phyloP scores from a whole-genome alignment of 2,797 vertebrate genomes.

The Ctenosaura bakeri region DNA sequence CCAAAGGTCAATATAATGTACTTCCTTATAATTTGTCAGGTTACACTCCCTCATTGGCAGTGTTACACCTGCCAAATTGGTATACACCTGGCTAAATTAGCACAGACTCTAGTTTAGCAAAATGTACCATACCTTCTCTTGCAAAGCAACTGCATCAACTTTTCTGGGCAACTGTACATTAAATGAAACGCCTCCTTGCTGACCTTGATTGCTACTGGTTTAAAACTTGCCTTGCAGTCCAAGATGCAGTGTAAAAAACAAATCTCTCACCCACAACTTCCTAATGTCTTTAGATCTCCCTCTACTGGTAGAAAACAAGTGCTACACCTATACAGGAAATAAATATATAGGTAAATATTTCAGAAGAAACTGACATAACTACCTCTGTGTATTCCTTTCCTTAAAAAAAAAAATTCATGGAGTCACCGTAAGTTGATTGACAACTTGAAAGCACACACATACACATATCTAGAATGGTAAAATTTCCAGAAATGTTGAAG shows the following conservation, averaged over 20 bases:
- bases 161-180: conserved; percentile 19
- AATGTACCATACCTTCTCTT: rapidly evolving
- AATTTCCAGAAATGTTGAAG: too few species aligned
- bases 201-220: not conserved
- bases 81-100: not conserved
- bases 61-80: not conserved
- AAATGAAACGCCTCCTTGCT: conserved; percentile 27
- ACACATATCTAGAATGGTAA: too few species aligned
- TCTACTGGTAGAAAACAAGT: conserved; percentile 51
- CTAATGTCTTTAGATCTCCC: conserved; percentile 58
- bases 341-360: too few species aligned
- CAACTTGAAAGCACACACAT: too few species aligned
- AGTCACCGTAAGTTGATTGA: too few species aligned
- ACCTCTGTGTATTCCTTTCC: too few species aligned
- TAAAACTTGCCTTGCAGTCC: not conserved
- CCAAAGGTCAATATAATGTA: not conserved
- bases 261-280: not conserved
- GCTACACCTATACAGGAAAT: conserved; percentile 12
- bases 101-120: conserved; percentile 4
- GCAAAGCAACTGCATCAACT: not conserved
- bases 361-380: too few species aligned
- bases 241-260: conserved; percentile 17
- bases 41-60: not conserved
- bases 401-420: too few species aligned
- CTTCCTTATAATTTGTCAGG: not conserved